Percentiles rank a stretch among this genome's conserved stretches.
Evolutionary conservation across 2,888 invertebrate genomes (phyloP).

Genomic region (Bhutanitis thaidina): DNA sequence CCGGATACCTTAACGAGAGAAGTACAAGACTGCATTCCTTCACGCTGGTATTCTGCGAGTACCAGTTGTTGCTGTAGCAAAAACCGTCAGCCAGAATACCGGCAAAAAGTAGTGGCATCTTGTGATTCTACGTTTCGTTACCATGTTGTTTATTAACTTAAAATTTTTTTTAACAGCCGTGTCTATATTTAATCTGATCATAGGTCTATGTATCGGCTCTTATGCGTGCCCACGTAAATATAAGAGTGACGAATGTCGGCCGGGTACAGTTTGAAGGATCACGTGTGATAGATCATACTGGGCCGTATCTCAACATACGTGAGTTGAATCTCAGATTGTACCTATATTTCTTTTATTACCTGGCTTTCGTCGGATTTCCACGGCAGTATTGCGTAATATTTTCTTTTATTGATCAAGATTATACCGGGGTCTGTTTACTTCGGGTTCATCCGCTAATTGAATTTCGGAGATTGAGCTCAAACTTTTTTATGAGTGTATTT

Average conservation of each 20-base stretch:
- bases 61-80: too few relatives aligned
- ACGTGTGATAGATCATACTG: slow-evolving; percentile 33
- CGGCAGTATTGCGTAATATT: slow-evolving; percentile 7
- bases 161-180: too few relatives aligned
- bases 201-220: slow-evolving; percentile 52
- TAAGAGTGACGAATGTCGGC: slow-evolving; percentile 68
- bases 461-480: background rate
- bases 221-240: slow-evolving; percentile 69
- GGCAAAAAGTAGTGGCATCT: too few relatives aligned
- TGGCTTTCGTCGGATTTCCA: background rate
- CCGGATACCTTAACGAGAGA: too few relatives aligned
- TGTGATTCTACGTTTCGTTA: too few relatives aligned
- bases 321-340: slow-evolving; percentile 28
- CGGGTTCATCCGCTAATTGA: background rate
- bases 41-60: too few relatives aligned
- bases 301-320: slow-evolving; percentile 25
- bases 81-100: too few relatives aligned
- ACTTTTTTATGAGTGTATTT: too few relatives aligned
- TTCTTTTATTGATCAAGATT: slow-evolving; percentile 19
- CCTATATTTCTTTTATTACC: slow-evolving; percentile 28
- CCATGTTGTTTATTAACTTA: too few relatives aligned
- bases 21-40: too few relatives aligned
- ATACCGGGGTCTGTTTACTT: slow-evolving; percentile 3
- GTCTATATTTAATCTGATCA: background rate
- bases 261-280: slow-evolving; percentile 50